Evolutionary conservation across 2,888 invertebrate genomes (phyloP), one percentile per base, ranked within the genome.

Genomic region (Cephonodes hylas): DNA sequence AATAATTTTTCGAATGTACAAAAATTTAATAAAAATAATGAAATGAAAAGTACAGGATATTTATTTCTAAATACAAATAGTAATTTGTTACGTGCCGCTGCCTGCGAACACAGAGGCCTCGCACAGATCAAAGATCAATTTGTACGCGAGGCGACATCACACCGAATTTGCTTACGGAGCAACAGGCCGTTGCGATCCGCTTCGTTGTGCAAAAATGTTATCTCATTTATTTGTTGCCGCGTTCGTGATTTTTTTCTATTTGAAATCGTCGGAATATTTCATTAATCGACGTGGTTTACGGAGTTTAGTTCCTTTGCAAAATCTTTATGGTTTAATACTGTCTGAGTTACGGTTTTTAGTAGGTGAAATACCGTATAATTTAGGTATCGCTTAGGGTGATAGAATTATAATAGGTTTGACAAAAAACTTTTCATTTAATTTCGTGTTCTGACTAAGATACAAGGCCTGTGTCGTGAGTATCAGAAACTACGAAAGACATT

Each of bases 81-180:
- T 0, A n/a, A 38, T 42, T 20, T 15, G 8, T 67, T 69, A 70
- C 68, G 64, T 69, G 68, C 69, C 60, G 20, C 48, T 59, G 48
- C 10, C 20, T n/a, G 59, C 31, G 57, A 34, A 27, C 56, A 56
- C 48, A 61, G 63, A 67, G 66, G 64, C 64, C 60, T 56, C 22
- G 22, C 42, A 42, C 56, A 68, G 65, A 71, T 75, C 66, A 66
- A 67, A 74, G 68, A 74, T 72, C 66, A 64, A 64, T 63, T n/a
- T 64, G 61, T 58, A 58, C 61, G 18, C 18, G 25, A 61, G 64
- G 64, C 62, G 61, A 63, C 62, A 63, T 64, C 63, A 59, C 62
- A 59, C 60, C 42, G 61, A 60, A 59, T 59, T 56, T 67, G 46
- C 53, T 38, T 48, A 38, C 46, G 13, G 25, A 60, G 25, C 42